Conservation (phyloP, 2,888 invertebrate species). For the Micoletzkya japonica region DNA sequence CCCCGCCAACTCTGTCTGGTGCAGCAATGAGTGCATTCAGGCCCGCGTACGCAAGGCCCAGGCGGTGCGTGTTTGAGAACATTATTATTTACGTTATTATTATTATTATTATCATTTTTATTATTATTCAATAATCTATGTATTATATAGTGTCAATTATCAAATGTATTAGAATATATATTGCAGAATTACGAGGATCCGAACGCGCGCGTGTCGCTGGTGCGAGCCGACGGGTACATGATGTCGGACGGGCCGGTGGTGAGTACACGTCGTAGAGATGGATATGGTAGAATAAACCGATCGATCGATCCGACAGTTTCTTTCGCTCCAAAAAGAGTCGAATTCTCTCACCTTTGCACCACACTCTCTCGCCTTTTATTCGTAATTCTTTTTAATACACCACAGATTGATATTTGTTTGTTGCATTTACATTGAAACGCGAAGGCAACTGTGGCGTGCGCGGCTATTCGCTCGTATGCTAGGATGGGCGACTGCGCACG, state of each 20-base stretch:
- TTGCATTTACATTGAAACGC: too few species aligned
- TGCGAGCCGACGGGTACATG: slow-evolving; percentile 12
- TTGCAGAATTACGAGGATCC: neutral
- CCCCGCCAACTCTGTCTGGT: slow-evolving; percentile 26
- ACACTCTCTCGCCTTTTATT: too few species aligned
- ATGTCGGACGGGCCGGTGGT: slow-evolving; percentile 8
- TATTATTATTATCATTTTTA: neutral
- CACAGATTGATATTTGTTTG: too few species aligned
- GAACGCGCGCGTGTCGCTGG: neutral
- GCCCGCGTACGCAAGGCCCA: slow-evolving; percentile 14
- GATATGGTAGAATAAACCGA: too few species aligned
- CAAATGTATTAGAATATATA: neutral
- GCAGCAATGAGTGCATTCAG: slow-evolving; percentile 27
- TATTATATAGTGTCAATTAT: neutral
- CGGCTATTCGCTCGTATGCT: too few species aligned
- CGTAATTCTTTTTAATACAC: too few species aligned
- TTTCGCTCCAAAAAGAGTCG: too few species aligned
- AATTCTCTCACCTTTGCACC: too few species aligned
- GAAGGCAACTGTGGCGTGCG: too few species aligned
- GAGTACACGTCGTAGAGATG: too few species aligned
- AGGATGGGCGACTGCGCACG: too few species aligned
- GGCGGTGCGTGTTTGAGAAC: neutral
- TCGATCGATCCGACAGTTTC: too few species aligned
- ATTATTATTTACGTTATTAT: neutral
- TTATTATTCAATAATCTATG: neutral